These are phyloP conservation scores for Smittia aterrima DNA, from an alignment of 2,888 invertebrate genomes.

Conservation along the genomic window DNA sequence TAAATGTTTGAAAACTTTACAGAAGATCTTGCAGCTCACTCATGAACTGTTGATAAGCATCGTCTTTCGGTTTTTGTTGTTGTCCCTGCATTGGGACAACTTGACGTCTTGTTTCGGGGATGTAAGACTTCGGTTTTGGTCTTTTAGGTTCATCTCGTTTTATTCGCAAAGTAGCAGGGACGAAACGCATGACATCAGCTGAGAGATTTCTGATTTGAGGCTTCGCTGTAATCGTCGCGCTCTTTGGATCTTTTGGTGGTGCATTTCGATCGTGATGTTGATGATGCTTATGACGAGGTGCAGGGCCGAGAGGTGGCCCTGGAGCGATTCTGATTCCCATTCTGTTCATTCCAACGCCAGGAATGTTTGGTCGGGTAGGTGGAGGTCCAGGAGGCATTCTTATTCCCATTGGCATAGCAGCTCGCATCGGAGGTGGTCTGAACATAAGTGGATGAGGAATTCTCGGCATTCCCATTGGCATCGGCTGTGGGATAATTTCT, in stretches of 20 bases:
- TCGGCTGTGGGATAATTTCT: conserved; percentile 43
- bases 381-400: conserved; percentile 55
- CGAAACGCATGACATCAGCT: conserved; percentile 92
- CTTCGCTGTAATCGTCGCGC: conserved; percentile 90
- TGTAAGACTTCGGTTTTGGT: conserved; percentile 54
- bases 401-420: conserved; percentile 57
- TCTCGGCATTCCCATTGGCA: conserved; percentile 51
- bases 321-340: conserved; percentile 62
- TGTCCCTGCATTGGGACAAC: conserved; percentile 57
- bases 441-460: conserved; percentile 60
- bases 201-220: conserved; percentile 93
- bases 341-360: conserved; percentile 61
- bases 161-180: conserved; percentile 88
- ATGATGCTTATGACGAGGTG: conserved; percentile 58
- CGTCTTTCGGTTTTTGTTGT: conserved; percentile 71
- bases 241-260: conserved; percentile 68
- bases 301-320: conserved; percentile 65
- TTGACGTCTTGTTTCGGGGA: conserved; percentile 56
- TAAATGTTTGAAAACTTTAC: conserved; percentile 51
- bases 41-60: conserved; percentile 98
- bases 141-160: conserved; percentile 79
- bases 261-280: conserved; percentile 53
- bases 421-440: conserved; percentile 59
- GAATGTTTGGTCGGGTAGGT: conserved; percentile 60
- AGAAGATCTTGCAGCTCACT: conserved; percentile 94